Evolutionary conservation across 2,113 vertebrate genomes (phyloP).

Genomic region (Passer domesticus): DNA sequence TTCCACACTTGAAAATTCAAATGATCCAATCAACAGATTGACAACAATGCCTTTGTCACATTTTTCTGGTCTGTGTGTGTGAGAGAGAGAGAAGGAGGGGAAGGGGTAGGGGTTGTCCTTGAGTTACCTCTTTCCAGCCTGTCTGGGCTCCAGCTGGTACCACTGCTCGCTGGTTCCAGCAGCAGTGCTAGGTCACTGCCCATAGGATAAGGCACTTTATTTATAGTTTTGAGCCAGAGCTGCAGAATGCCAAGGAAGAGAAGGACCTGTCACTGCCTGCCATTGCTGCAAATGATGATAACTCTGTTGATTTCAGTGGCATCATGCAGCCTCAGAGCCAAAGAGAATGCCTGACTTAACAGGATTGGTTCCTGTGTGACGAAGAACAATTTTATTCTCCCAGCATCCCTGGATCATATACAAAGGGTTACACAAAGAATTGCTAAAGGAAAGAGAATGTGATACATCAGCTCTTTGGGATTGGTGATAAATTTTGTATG

Average conservation of each 20-base stretch:
- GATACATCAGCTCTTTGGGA: not conserved
- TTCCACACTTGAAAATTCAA: not conserved
- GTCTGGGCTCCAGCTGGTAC: not conserved
- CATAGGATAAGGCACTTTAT: not conserved
- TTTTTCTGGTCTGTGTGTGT: not conserved
- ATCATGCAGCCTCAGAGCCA: not conserved
- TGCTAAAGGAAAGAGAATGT: not conserved
- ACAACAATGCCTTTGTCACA: not conserved
- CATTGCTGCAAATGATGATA: not conserved
- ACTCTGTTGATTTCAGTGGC: not conserved
- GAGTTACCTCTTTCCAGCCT: not conserved
- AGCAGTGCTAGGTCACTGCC: not conserved
- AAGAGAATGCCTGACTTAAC: not conserved
- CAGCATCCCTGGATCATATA: not conserved
- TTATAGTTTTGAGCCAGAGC: not conserved
- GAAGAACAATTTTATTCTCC: not conserved
- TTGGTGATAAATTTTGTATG: not conserved
- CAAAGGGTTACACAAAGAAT: not conserved
- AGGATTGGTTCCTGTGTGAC: not conserved
- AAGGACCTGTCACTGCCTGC: not conserved
- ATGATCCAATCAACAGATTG: not conserved
- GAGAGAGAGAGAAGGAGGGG: too few species aligned
- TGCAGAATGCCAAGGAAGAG: not conserved
- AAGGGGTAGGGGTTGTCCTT: fast-evolving
- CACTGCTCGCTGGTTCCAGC: not conserved